phyloP scores from a whole-genome alignment of 2,113 vertebrate species.

The Nycticebus coucang region DNA sequence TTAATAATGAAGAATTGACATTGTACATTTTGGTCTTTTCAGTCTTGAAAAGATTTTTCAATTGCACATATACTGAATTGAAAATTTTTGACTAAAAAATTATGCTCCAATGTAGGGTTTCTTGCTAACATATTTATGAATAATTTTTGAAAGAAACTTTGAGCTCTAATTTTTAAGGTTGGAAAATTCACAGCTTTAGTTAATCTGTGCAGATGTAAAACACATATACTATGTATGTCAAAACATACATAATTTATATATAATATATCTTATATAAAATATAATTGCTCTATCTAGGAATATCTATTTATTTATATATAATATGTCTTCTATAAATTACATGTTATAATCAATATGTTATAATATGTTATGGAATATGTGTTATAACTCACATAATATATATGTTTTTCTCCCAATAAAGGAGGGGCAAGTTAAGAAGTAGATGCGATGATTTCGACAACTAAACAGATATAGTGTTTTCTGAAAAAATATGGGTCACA shows the following conservation, averaged over 20 bases:
- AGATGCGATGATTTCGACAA: not conserved
- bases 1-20: not conserved
- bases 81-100: not conserved
- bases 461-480: not conserved
- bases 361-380: not conserved
- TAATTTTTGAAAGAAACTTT: not conserved
- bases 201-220: not conserved
- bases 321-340: not conserved
- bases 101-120: not conserved
- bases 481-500: not conserved
- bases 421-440: not conserved
- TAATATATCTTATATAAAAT: not conserved
- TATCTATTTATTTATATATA: not conserved
- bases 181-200: not conserved
- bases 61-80: not conserved
- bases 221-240: not conserved
- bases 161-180: not conserved
- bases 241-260: not conserved
- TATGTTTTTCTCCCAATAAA: not conserved
- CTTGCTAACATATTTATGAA: constrained; percentile 14
- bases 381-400: not conserved
- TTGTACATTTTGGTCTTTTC: not conserved
- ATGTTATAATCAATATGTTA: not conserved
- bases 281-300: not conserved
- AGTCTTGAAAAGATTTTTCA: not conserved